Evolutionary conservation across 2,797 vertebrate species (phyloP), one percentile per base, ranked within the genome.

Genomic region (Echeneis naucrates): DNA sequence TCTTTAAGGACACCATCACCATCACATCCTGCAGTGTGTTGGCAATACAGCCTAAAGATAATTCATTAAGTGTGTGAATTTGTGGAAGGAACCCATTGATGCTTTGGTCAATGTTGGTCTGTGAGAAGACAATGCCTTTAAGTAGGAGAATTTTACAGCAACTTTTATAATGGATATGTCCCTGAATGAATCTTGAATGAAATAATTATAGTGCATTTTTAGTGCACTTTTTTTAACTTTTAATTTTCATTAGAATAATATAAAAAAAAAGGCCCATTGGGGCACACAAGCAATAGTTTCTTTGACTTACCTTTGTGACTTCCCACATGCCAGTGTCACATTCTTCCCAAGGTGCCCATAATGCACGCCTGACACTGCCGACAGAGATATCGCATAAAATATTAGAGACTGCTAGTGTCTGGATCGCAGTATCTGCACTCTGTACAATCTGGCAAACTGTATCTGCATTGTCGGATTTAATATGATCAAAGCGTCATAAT

Each of bases 251-350:
- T 5, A 4, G 6, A 45, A 44, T 44, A 59, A 44, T 17, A 56
- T 17, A 56, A 55, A 35, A 10, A 30, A 30, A 30, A 17, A 16
- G 16, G 14, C 24, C 21, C 16, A 27, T 42, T 19, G 27, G 38
- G 8, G 5, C 3, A 14, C 23, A 40, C 5, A 9, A 16, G 2
- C 5, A 10, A 11, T 2, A 4, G 12, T 27, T 68, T n/a, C 19
- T 2, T 33, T 19, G 60, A 61, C 91, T 77, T 87, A 95, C 94
- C 93, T 84, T 51, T 78, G 80, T 57, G 87, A 84, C 33, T 86
- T 88, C 82, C 92, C 88, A 33, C 95, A 95, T 53, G 78, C 79
- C 84, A 95, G 88, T 17, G 91, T 95, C 83, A 95, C 89, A 74
- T 92, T 94, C 3, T 92, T 93, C 26, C 88, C 90, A 90, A 95